These are phyloP conservation scores for Sander lucioperca DNA, from an alignment of 2,113 vertebrate species.

Conservation along the genomic window DNA sequence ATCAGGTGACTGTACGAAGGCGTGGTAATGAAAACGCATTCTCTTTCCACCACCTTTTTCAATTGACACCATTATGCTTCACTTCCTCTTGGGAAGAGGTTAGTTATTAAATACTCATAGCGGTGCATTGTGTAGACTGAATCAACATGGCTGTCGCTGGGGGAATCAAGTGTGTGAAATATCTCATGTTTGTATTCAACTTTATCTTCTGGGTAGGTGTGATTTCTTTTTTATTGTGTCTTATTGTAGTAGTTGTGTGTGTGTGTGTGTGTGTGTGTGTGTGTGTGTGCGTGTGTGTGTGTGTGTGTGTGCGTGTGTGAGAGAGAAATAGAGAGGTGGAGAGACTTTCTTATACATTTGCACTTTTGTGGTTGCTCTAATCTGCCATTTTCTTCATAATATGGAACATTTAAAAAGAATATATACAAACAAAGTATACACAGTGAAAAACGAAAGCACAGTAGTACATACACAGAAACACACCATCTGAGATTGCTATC, in stretches of 20 bases:
- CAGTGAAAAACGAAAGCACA: background rate
- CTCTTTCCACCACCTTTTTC: background rate
- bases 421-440: background rate
- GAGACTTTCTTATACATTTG: background rate
- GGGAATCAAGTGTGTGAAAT: conserved; percentile 82
- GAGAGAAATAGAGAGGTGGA: background rate
- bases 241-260: background rate
- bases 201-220: conserved; percentile 82
- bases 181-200: conserved; percentile 82
- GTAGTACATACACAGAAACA: background rate
- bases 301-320: background rate
- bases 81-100: conserved; percentile 1
- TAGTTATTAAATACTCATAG: background rate
- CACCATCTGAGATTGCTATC: background rate
- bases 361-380: background rate
- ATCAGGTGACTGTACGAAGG: conserved; percentile 58
- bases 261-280: too few relatives aligned
- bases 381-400: background rate
- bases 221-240: conserved; percentile 16
- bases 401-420: background rate
- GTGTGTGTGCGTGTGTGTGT: background rate
- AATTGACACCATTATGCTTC: conserved; percentile 9
- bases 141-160: conserved; percentile 70
- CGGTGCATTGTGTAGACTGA: background rate
- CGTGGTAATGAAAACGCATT: conserved; percentile 19